A percentile compares a stretch with the other conserved stretches of the same genome.
phyloP scores from a whole-genome alignment of 2,797 vertebrate genomes.

The Brotula barbata region DNA sequence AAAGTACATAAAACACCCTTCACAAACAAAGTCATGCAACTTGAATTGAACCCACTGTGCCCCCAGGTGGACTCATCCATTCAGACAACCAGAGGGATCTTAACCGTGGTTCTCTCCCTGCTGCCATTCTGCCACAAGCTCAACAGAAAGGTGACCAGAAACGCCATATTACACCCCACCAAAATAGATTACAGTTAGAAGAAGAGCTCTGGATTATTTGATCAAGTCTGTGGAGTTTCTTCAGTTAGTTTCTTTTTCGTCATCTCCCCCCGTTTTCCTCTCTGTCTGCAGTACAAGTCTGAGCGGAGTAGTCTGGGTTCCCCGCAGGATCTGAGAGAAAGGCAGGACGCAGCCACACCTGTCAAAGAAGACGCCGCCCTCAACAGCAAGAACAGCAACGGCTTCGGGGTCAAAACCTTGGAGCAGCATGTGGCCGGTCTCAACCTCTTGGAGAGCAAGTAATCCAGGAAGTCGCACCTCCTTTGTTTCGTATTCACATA shows the following conservation, averaged over 20 bases:
- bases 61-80: conserved; percentile 92
- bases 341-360: conserved; percentile 72
- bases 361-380: conserved; percentile 75
- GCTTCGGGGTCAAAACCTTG: conserved; percentile 82
- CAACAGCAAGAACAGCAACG: conserved; percentile 81
- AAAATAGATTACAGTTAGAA: no score
- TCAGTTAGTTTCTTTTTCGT: not conserved
- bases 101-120: conserved; percentile 84
- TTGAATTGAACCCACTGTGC: conserved; percentile 6
- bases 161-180: not conserved
- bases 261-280: not conserved
- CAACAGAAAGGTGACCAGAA: conserved; percentile 84
- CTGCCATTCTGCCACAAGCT: conserved; percentile 89
- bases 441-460: conserved; percentile 89
- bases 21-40: no score
- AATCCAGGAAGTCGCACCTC: conserved; percentile 42
- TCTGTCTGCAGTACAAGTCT: conserved; percentile 76
- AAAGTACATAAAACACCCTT: no score
- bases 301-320: conserved; percentile 82
- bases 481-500: conserved; percentile 56
- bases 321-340: conserved; percentile 85
- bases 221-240: no score
- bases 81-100: conserved; percentile 84
- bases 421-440: conserved; percentile 86
- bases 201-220: no score